A percentile compares a stretch with the other conserved stretches of the same genome.
phyloP scores from a whole-genome alignment of 2,797 vertebrate species.

The Hypotaenidia philippensis region DNA sequence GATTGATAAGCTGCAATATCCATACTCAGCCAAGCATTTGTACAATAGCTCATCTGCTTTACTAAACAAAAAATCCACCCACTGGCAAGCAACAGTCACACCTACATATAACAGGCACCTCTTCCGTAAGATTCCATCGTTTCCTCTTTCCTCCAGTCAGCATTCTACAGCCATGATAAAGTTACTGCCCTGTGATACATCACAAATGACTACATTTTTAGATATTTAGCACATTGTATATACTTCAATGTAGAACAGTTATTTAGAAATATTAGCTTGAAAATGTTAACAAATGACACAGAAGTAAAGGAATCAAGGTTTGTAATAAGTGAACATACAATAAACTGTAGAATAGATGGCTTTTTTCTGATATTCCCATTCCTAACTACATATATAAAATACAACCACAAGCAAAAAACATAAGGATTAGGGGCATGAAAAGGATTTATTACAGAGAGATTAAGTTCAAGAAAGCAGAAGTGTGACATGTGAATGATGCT shows the following conservation, averaged over 20 bases:
- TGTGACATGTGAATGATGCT: not conserved
- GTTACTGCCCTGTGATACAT: not conserved
- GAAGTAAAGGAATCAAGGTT: not conserved
- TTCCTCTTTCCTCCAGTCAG: not conserved
- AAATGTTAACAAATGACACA: not conserved
- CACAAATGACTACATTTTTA: not conserved
- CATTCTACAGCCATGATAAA: not conserved
- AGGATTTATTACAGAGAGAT: not conserved
- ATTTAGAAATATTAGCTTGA: not conserved
- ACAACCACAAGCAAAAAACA: not conserved
- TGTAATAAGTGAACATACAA: not conserved
- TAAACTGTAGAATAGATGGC: not conserved
- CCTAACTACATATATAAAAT: not conserved
- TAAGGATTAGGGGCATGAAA: not conserved
- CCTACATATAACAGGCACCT: not conserved
- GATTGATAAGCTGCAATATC: not conserved
- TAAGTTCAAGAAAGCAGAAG: not conserved
- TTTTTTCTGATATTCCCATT: not conserved
- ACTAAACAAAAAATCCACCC: not conserved
- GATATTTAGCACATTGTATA: not conserved
- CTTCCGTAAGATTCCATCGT: not conserved
- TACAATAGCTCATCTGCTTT: not conserved
- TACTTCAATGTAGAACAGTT: not conserved
- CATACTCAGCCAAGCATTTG: not conserved
- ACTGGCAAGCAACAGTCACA: not conserved